Conservation (phyloP, 1,140 invertebrate species). For the Cecropterus lyciades region DNA sequence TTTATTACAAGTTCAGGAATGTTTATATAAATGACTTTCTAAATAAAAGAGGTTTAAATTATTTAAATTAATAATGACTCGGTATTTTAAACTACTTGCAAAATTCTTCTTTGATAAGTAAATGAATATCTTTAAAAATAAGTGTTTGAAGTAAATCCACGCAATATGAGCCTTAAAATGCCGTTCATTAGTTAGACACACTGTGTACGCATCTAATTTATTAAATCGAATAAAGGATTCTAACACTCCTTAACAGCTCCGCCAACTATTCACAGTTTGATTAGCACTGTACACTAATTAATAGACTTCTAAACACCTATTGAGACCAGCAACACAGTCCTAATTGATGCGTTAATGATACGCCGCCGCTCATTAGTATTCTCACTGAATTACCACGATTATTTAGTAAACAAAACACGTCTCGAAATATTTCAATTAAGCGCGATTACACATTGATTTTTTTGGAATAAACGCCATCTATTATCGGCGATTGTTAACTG, state of each 20-base stretch:
- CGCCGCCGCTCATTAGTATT: not conserved
- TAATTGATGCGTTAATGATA: not conserved
- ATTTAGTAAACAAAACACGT: slow-evolving; percentile 22
- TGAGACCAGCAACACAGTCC: slow-evolving; percentile 14
- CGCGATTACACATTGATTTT: slow-evolving; percentile 26
- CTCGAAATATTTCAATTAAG: slow-evolving; percentile 16
- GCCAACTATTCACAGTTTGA: slow-evolving; percentile 15
- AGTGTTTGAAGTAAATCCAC: too few species aligned
- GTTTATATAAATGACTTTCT: too few species aligned
- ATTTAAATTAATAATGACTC: too few species aligned
- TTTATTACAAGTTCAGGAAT: too few species aligned
- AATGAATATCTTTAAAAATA: too few species aligned
- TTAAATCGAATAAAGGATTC: not conserved
- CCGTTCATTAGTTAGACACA: too few species aligned
- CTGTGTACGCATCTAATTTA: not conserved
- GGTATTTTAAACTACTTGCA: too few species aligned
- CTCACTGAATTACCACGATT: not conserved
- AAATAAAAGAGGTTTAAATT: too few species aligned
- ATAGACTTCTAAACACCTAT: slow-evolving; percentile 23
- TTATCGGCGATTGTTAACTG: slow-evolving; percentile 3
- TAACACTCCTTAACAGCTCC: slow-evolving; percentile 5
- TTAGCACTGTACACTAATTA: slow-evolving; percentile 18
- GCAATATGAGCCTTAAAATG: too few species aligned
- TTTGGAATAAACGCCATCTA: slow-evolving; percentile 34
- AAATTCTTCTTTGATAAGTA: too few species aligned